Conservation (phyloP, 1,140 invertebrate genomes). For the Chlorops oryzae region DNA sequence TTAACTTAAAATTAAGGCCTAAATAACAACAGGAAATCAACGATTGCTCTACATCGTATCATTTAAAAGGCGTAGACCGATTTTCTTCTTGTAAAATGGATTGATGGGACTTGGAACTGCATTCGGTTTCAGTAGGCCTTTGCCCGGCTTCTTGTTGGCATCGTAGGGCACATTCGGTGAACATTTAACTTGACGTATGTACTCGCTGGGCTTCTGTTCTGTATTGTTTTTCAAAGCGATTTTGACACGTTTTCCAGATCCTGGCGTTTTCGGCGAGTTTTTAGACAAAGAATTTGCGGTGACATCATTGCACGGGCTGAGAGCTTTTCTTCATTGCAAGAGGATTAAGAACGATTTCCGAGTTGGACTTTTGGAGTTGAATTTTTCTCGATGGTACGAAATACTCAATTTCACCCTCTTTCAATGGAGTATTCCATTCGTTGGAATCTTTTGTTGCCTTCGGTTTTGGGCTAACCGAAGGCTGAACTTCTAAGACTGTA, state of each 20-base stretch:
- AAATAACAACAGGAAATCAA: too few relatives aligned
- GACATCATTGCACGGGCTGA: constrained; percentile 2
- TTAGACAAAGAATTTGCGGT: neutral
- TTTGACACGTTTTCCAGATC: constrained; percentile 50
- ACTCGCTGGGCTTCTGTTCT: constrained; percentile 62
- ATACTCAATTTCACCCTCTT: constrained; percentile 46
- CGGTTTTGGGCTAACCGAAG: neutral
- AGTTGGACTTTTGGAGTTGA: constrained; percentile 27
- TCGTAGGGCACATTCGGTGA: constrained; percentile 70
- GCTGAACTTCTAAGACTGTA: neutral
- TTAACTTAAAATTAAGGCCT: too few relatives aligned
- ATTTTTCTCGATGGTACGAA: constrained; percentile 46
- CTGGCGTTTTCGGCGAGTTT: constrained; percentile 14
- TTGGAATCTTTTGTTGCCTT: neutral
- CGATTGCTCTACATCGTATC: constrained; percentile 36
- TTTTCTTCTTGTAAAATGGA: constrained; percentile 63
- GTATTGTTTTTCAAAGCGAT: constrained; percentile 62
- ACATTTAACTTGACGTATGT: constrained; percentile 59
- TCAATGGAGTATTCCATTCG: constrained; percentile 39
- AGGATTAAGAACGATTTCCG: constrained; percentile 25
- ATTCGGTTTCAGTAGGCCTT: constrained; percentile 63
- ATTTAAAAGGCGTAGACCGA: constrained; percentile 30
- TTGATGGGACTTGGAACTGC: constrained; percentile 65
- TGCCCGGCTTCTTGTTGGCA: constrained; percentile 58
- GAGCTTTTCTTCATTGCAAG: constrained; percentile 11